phyloP scores from a whole-genome alignment of 2,888 invertebrate genomes.

The Noctua pronuba region DNA sequence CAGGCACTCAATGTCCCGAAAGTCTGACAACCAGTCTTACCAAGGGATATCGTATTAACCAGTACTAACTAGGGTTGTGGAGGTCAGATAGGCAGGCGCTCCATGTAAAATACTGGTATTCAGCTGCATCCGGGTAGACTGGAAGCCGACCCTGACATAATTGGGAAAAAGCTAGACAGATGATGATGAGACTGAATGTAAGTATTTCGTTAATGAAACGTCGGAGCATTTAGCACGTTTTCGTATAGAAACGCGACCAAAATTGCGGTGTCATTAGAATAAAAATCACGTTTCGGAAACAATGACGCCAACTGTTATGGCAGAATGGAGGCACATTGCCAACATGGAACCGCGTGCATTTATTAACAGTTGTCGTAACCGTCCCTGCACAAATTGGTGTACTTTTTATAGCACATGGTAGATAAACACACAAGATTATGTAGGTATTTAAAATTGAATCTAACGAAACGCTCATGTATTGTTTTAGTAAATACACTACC shows the following conservation, averaged over 20 bases:
- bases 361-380: slow-evolving; percentile 29
- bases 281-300: slow-evolving; percentile 56
- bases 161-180: too few species aligned
- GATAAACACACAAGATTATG: not conserved
- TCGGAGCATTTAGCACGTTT: slow-evolving; percentile 38
- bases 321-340: slow-evolving; percentile 26
- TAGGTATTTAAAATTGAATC: not conserved
- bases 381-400: slow-evolving; percentile 19
- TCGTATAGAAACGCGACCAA: slow-evolving; percentile 18
- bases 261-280: slow-evolving; percentile 38
- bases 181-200: not conserved
- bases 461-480: too few species aligned
- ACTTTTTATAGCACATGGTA: slow-evolving; percentile 2
- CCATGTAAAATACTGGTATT: too few species aligned
- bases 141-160: too few species aligned
- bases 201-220: not conserved
- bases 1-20: too few species aligned
- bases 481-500: not conserved
- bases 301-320: slow-evolving; percentile 41
- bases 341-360: slow-evolving; percentile 7
- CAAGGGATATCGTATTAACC: too few species aligned
- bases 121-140: too few species aligned
- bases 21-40: too few species aligned
- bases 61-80: too few species aligned
- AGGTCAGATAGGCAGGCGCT: too few species aligned